Evolutionary conservation across 2,797 vertebrate genomes (phyloP), one percentile per base, ranked within the genome.

Genomic region (Smutsia temminckii): DNA sequence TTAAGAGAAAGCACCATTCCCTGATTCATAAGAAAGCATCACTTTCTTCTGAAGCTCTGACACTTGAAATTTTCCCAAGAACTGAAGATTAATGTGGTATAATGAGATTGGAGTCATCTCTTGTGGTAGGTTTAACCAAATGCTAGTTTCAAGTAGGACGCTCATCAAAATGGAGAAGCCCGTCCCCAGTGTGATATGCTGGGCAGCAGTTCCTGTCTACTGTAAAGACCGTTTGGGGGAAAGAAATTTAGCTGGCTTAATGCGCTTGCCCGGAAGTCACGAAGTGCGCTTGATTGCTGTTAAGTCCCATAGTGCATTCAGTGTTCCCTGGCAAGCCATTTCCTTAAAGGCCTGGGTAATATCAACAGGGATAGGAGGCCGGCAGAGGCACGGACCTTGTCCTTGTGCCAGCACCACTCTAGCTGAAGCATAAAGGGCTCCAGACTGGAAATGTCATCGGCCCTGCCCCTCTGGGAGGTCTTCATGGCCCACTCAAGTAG

Each of bases 221-320:
- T 96, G 78, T 91, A 96, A 98, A 97, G 89, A 66, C 75, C 34
- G 46, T 79, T 71, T 71, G 89, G 97, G 97, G 95, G 95, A 95
- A 96, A 95, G 85, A 59, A 91, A 79, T 83, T 85, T n/a, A 80
- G 57, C 77, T 91, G 97, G 93, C 97, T 98, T 98, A 97, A 95
- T 96, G 96, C 88, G 96, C 78, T 97, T 96, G 96, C 97, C 98
- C 97, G 92, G 59, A 98, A 97, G 97, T 98, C 99, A 99, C 99
- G 97, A 99, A 99, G 98, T 96, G 97, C 89, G 97, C 99, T 98
- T 97, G 98, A 98, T 98, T 98, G 98, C 98, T 97, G 92, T 98
- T 98, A 96, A 95, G 96, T 95, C 95, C 92, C 97, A 93, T 81
- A 96, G 98, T 3, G 4, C 95, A 80, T 83, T 98, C 98, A 96